Base-by-base conservation (phyloP, 1,140 invertebrate genomes). In the Tetramorium simillimum region DNA sequence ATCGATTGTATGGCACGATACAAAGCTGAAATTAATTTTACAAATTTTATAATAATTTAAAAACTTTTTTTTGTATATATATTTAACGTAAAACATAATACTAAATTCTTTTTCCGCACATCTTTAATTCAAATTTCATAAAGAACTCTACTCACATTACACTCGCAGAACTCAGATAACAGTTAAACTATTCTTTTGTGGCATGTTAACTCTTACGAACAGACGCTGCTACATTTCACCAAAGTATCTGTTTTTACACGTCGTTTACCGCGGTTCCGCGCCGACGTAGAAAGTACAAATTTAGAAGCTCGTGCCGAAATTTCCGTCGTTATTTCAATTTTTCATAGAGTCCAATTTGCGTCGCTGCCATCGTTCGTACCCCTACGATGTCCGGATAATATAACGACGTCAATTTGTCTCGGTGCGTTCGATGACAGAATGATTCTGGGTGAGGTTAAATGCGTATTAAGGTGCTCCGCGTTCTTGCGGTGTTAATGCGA, bases 401-500 rank as follows among this genome's bases (percentile, higher is more conserved):
- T 62, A 84, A 60, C 40, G 37, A 18, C n/a, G 46, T 84, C 40
- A 12, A 82, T 82, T 82, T 67, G 80, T 60, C 10, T 2, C 40
- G 76, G 60, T 10, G 16, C 21, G 10, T 14, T 40, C n/a, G 49
- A 46, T 51, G 65, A 81, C 53, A 49, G 67, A 49, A 62, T 28
- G 14, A 58, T 37, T 40, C n/a, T 24, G 40, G 46, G 16, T 63
- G 40, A 28, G 16, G 37, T 85, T 73, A 43, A 58, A 63, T 51
- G 51, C 69, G 63, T 18, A 51, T 63, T 53, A 76, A 76, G 51
- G 37, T 53, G 46, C 14, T 4, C 67, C 43, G 67, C 80, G 21
- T 78, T 51, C 62, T 60, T 76, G 65, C 58, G 67, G 88, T 70
- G 88, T 80, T 92, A 92, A 93, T 88, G 60, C 72, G 63, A 86